These are phyloP conservation scores for Craniophora ligustri DNA, from an alignment of 2,888 invertebrate genomes.

Conservation along the genomic window DNA sequence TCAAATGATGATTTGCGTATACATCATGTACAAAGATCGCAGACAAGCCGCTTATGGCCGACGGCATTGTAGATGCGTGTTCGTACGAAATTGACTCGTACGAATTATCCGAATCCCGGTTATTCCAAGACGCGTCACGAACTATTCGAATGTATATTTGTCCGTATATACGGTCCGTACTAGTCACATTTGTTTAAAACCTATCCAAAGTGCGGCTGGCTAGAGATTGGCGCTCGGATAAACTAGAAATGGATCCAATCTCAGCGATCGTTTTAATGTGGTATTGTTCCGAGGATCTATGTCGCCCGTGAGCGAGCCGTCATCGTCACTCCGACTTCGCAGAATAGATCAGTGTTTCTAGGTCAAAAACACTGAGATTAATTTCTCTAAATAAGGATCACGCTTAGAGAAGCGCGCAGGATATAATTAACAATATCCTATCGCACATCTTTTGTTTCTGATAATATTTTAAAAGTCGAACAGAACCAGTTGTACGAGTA, in stretches of 20 bases:
- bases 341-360: slow-evolving; percentile 36
- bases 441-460: slow-evolving; percentile 18
- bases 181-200: no score
- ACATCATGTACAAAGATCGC: background rate
- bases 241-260: slow-evolving; percentile 20
- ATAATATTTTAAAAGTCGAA: slow-evolving; percentile 11
- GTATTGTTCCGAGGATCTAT: slow-evolving; percentile 43
- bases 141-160: no score
- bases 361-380: slow-evolving; percentile 39
- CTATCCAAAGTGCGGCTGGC: no score
- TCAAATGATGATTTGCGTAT: background rate
- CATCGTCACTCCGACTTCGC: slow-evolving; percentile 27
- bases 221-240: slow-evolving; percentile 28
- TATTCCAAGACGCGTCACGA: no score
- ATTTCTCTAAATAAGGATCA: slow-evolving; percentile 30
- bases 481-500: no score
- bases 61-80: no score
- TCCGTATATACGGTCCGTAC: no score
- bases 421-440: slow-evolving; percentile 20
- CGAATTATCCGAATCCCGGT: no score
- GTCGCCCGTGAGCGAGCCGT: slow-evolving; percentile 25
- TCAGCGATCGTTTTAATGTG: slow-evolving; percentile 25
- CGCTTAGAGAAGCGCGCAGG: slow-evolving; percentile 9
- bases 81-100: no score
- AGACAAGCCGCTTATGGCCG: slow-evolving; percentile 8